These are phyloP conservation scores for Smutsia temminckii DNA, from an alignment of 2,797 vertebrate genomes.

Conservation along the genomic window DNA sequence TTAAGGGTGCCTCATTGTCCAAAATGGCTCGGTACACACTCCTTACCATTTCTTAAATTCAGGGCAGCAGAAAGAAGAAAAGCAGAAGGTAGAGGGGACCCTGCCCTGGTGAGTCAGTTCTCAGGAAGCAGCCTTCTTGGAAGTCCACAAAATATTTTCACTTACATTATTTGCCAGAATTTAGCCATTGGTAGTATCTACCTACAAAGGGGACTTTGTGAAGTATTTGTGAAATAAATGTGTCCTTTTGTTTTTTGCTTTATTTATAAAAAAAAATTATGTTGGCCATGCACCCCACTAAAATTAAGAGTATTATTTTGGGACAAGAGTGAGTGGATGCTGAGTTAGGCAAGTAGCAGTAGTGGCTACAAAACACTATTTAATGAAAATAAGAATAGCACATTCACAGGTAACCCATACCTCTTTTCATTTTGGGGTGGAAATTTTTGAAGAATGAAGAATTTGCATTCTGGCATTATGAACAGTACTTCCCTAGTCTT, in stretches of 20 bases:
- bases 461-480: background rate
- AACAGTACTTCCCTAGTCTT: background rate
- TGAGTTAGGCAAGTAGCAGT: background rate
- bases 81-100: background rate
- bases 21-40: background rate
- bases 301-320: constrained; percentile 8
- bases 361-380: background rate
- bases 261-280: background rate
- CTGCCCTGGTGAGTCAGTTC: background rate
- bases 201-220: background rate
- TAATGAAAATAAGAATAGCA: background rate
- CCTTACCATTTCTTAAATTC: background rate
- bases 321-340: background rate
- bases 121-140: background rate
- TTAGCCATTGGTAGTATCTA: background rate
- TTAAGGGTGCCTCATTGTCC: background rate
- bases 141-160: background rate
- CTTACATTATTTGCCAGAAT: background rate
- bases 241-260: background rate
- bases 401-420: background rate
- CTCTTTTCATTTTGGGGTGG: background rate
- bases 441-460: background rate
- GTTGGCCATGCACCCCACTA: background rate
- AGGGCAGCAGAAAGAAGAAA: background rate
- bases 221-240: background rate